A percentile compares a stretch with the other conserved stretches of the same genome.
Conservation (phyloP, 2,888 invertebrate genomes). For the Eueremaeus valkanovi region DNA sequence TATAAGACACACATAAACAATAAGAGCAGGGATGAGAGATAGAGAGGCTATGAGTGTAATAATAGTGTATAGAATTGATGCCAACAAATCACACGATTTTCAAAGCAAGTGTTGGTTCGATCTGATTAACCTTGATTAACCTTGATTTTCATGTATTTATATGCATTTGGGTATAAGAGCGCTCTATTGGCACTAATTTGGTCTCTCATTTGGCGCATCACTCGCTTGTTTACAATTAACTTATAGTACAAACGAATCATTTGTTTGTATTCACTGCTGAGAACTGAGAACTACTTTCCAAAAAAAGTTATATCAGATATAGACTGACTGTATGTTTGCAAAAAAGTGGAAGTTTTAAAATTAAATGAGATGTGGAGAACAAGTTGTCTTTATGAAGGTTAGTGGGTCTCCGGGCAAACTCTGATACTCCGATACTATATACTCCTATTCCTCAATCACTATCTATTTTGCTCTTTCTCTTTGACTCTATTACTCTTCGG, state of each 20-base stretch:
- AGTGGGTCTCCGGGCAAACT: constrained; percentile 30
- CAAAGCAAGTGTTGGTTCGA: background rate
- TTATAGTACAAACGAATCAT: background rate
- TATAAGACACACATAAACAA: too few species aligned
- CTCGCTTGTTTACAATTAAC: constrained; percentile 11
- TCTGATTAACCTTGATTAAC: constrained; percentile 10
- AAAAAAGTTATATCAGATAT: background rate
- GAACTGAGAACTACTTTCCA: background rate
- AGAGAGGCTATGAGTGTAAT: background rate
- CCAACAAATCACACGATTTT: background rate
- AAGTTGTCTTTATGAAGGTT: constrained; percentile 19
- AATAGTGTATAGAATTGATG: background rate
- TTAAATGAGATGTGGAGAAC: constrained; percentile 17
- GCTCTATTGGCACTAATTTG: background rate
- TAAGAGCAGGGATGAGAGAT: too few species aligned
- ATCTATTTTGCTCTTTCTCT: constrained; percentile 10
- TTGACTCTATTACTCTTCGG: constrained; percentile 2
- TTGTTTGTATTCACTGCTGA: background rate
- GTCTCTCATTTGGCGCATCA: background rate
- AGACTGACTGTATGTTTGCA: background rate
- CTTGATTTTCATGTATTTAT: background rate
- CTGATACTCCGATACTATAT: background rate
- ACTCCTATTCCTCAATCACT: background rate
- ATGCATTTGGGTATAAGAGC: background rate
- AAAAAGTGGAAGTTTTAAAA: constrained; percentile 27